Evolutionary conservation across 2,888 invertebrate species (phyloP).

Genomic region (Hirtodrosophila cameraria): DNA sequence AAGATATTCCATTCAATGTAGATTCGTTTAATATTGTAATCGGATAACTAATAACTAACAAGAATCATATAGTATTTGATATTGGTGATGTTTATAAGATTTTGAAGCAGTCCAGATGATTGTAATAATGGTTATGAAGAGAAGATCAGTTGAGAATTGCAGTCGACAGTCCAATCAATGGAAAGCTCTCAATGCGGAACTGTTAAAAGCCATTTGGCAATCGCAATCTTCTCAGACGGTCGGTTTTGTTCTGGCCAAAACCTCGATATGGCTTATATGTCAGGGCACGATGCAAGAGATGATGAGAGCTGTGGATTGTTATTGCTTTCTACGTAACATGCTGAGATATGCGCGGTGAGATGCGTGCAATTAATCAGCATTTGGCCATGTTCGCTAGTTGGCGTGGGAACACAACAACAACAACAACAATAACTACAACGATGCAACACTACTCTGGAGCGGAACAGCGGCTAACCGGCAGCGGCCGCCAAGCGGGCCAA

Average conservation of each 20-base stretch:
- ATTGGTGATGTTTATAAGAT: too few relatives aligned
- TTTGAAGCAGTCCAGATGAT: too few relatives aligned
- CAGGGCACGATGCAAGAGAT: slow-evolving; percentile 49
- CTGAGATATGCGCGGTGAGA: slow-evolving; percentile 64
- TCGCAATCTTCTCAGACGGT: slow-evolving; percentile 38
- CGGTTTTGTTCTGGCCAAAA: slow-evolving; percentile 26
- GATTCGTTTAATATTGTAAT: too few relatives aligned
- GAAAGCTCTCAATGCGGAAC: slow-evolving; percentile 50
- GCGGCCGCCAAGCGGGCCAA: slow-evolving; percentile 45
- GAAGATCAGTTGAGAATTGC: slow-evolving; percentile 4
- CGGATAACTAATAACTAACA: too few relatives aligned
- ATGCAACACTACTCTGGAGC: slow-evolving; percentile 41
- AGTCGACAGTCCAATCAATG: neutral
- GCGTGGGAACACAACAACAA: slow-evolving; percentile 52
- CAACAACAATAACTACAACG: slow-evolving; percentile 23
- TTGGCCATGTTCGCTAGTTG: slow-evolving; percentile 65
- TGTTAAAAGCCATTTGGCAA: slow-evolving; percentile 43
- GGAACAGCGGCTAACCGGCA: slow-evolving; percentile 58
- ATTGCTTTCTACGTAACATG: slow-evolving; percentile 61
- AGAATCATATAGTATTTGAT: too few relatives aligned
- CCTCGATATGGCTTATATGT: slow-evolving; percentile 51
- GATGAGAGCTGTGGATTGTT: slow-evolving; percentile 47
- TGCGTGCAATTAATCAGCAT: slow-evolving; percentile 73
- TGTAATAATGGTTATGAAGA: too few relatives aligned
- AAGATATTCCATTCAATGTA: too few relatives aligned